Evolutionary conservation across 2,113 vertebrate genomes (phyloP).

Genomic region (Anarhynchus alexandrinus): DNA sequence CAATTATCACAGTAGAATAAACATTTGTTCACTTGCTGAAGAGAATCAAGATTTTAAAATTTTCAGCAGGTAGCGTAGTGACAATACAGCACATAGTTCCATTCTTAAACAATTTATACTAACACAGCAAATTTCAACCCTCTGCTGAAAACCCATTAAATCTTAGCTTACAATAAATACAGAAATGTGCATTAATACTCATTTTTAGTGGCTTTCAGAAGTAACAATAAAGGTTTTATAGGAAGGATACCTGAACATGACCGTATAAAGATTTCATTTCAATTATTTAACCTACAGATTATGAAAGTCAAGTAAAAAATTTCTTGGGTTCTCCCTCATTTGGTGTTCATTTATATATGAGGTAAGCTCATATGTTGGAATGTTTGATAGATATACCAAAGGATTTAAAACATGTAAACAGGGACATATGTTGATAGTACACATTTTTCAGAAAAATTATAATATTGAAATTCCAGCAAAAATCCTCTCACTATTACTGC

Average conservation of each 20-base stretch:
- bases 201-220: not conserved
- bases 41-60: not conserved
- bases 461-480: not conserved
- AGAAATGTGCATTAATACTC: not conserved
- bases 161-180: not conserved
- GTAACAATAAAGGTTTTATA: not conserved
- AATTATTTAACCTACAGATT: not conserved
- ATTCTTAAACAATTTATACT: not conserved
- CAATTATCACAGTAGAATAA: conserved; percentile 21
- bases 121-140: not conserved
- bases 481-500: not conserved
- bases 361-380: not conserved
- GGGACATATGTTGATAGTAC: not conserved
- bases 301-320: not conserved
- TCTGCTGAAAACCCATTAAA: not conserved
- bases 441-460: not conserved
- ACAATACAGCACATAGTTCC: not conserved
- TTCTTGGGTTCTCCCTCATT: not conserved
- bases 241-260: not conserved
- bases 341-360: not conserved
- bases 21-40: not conserved
- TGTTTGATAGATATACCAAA: not conserved
- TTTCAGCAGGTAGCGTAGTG: not conserved
- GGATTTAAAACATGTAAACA: not conserved
- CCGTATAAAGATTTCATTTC: not conserved